Evolutionary conservation across 2,888 invertebrate genomes (phyloP), one percentile per base, ranked within the genome.

Genomic region (Ectemnius cavifrons): DNA sequence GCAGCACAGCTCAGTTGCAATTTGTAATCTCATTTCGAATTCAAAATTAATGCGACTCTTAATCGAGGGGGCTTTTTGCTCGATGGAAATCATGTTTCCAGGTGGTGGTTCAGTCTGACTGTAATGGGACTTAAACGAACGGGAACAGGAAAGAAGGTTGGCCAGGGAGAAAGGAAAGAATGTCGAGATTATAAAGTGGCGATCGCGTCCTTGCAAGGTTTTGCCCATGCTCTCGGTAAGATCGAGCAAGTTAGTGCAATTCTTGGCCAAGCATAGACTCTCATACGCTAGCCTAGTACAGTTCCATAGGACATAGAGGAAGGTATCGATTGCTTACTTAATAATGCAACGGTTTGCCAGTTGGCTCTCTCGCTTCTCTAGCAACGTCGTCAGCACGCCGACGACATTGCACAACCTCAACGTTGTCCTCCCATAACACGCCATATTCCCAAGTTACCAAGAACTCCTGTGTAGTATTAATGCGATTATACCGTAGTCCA

Each of bases 241-340:
- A 66, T 37, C 64, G 64, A 63, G 45, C 66, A 61, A 65, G 56
- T 62, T 66, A 73, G 59, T 61, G 62, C 58, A 58, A 60, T 69
- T 60, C 63, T 37, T 65, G 18, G 23, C 11, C 58, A n/a, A 37
- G 13, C 71, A 60, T 63, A 20, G 18, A 46, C 45, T 47, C 46
- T 52, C 6, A 52, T 37, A 37, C 37, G 52, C 16, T 14, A 11
- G 27, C 20, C 2, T 37, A n/a, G 67, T 62, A 37, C 60, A 59
- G 57, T 71, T 77, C 70, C 72, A 70, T 71, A 64, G 71, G 62
- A 79, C 84, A 83, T 81, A 84, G 83, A 83, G 79, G 78, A 81
- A 79, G 78, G 85, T 87, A 88, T 88, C 88, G 88, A 88, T 88
- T 83, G 82, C 76, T 72, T 71, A 84, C 87, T 88, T 87, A 88